A percentile compares a stretch with the other conserved stretches of the same genome.
Evolutionary conservation across 2,797 vertebrate genomes (phyloP).

Genomic region (Telmatherina bonti): DNA sequence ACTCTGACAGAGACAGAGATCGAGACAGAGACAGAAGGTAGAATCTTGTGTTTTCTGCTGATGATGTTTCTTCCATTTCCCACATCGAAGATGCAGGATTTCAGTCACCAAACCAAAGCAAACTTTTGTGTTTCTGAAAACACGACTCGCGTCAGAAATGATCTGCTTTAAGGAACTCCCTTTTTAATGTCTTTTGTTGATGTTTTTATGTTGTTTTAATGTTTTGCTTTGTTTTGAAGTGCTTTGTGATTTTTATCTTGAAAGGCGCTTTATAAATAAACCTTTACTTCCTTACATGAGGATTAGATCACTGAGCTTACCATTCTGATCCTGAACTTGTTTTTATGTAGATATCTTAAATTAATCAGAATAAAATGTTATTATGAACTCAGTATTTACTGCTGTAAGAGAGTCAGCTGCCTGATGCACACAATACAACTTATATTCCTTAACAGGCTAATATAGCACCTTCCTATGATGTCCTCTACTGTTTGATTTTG

Average conservation of each 20-base stretch:
- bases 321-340: neutral
- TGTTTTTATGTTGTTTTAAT: too few relatives aligned
- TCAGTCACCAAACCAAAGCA: conserved; percentile 2
- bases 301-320: neutral
- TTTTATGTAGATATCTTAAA: too few relatives aligned
- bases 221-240: too few relatives aligned
- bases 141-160: neutral
- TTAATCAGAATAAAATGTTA: too few relatives aligned
- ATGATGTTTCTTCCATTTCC: neutral
- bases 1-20: conserved; percentile 86
- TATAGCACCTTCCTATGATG: too few relatives aligned
- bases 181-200: too few relatives aligned
- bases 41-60: neutral
- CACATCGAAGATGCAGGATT: neutral
- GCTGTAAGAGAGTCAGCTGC: neutral
- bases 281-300: too few relatives aligned
- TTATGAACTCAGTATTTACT: too few relatives aligned
- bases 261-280: too few relatives aligned
- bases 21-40: conserved; percentile 88
- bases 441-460: neutral
- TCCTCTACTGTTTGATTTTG: too few relatives aligned
- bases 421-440: neutral
- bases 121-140: conserved; percentile 14
- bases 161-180: too few relatives aligned
- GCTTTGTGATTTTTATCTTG: too few relatives aligned